Evolutionary conservation across 2,888 invertebrate species (phyloP), one percentile per base, ranked within the genome.

Genomic region (Mimumesa dahlbomi): DNA sequence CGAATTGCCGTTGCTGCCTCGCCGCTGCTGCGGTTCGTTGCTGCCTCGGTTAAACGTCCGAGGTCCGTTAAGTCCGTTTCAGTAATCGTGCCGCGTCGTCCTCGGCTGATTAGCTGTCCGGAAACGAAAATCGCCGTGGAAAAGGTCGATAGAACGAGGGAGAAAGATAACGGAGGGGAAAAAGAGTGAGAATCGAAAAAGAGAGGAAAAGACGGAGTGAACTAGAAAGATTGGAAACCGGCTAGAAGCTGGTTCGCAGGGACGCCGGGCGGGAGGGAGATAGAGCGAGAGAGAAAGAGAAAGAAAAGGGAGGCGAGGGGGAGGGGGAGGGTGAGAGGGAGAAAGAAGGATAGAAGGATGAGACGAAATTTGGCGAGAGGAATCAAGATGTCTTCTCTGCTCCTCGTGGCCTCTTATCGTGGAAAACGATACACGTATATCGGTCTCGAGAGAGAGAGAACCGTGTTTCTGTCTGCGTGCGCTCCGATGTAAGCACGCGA

Each of bases 101-200:
- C 62, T 67, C 66, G 69, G 65, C 74, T 87, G 84, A 86, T 84
- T 84, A 84, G 77, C 77, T 72, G 75, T 69, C 77, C 80, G 82
- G 82, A 85, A 85, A 77, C 71, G 77, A 79, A 79, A 82, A 82
- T 75, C 75, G 71, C 46, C 40, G 34, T 18, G 64, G 40, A 59
- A 45, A 49, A 19, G 36, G 22, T 45, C 25, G 31, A 36, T 1
- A 16, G 11, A 4, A 42, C 16, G 19, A n/a, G 7, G 16, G n/a
- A n/a, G n/a, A n/a, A n/a, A n/a, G n/a, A n/a, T n/a, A n/a, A n/a
- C n/a, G n/a, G n/a, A 16, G 5, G 1, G 3, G 16, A 11, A n/a
- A 21, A 4, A 2, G n/a, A 42, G 45, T 13, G 18, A 19, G 25
- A 18, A 7, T 9, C 9, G 11, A 25, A 34, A 50, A 16, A 18